Evolutionary conservation across 2,797 vertebrate species (phyloP).

Genomic region (Atherinosoma microstoma): DNA sequence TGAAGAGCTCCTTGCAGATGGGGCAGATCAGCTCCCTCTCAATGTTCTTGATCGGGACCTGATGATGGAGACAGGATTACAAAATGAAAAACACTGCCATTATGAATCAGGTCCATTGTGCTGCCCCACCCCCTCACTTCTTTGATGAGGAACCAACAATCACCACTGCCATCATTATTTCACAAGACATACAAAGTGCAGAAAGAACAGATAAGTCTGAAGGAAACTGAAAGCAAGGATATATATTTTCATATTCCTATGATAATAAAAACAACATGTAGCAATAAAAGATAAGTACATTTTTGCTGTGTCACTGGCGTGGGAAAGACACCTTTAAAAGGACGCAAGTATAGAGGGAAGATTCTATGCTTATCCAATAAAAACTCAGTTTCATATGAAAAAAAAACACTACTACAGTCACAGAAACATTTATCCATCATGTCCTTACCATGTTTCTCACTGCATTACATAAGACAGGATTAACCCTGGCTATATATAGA

Average conservation of each 20-base stretch:
- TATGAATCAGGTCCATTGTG: not conserved
- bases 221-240: conserved; percentile 5
- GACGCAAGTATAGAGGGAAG: not conserved
- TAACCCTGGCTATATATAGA: conserved; percentile 74
- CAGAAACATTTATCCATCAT: conserved; percentile 1
- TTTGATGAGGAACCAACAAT: not conserved
- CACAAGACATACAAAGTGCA: not conserved
- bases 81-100: not conserved
- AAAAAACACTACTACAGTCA: not conserved
- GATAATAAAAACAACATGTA: conserved; percentile 17
- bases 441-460: conserved; percentile 55
- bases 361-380: too few species aligned
- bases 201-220: conserved; percentile 4
- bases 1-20: conserved; percentile 96
- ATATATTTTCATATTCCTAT: conserved; percentile 24
- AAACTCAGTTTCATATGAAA: not conserved
- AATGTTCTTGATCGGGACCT: conserved; percentile 96
- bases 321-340: not conserved
- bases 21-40: conserved; percentile 98
- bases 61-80: conserved; percentile 23
- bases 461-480: conserved; percentile 75
- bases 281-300: conserved; percentile 8
- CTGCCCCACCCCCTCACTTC: not conserved
- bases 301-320: not conserved
- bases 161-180: not conserved